Conservation (phyloP, 2,797 vertebrate genomes). For the Pangasius mekongensis region DNA sequence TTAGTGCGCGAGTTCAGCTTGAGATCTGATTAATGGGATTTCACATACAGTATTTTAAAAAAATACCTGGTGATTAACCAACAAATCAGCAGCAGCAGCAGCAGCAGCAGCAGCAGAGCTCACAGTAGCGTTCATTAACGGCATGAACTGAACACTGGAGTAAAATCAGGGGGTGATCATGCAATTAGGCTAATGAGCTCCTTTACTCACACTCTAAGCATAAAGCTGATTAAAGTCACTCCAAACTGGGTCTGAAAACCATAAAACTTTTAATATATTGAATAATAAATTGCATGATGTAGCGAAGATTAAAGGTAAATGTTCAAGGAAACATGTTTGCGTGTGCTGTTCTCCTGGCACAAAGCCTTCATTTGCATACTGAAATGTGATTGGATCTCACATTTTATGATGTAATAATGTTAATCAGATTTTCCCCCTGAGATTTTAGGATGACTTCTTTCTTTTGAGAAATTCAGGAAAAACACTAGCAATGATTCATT, state of each 20-base stretch:
- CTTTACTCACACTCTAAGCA: neutral
- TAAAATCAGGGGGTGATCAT: neutral
- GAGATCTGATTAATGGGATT: slow-evolving; percentile 1
- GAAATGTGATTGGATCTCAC: neutral
- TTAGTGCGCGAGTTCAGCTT: neutral
- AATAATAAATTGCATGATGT: too few species aligned
- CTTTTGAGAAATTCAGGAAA: neutral
- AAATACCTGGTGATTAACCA: neutral
- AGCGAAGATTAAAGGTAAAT: neutral
- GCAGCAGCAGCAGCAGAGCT: neutral
- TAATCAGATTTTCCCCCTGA: neutral
- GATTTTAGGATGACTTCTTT: neutral
- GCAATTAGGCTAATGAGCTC: neutral
- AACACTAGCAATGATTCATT: neutral
- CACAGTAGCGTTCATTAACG: too few species aligned
- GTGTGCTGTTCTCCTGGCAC: neutral
- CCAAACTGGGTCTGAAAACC: neutral
- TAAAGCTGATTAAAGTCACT: slow-evolving; percentile 11
- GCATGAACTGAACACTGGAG: slow-evolving; percentile 2
- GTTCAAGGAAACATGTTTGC: neutral
- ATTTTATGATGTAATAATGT: neutral
- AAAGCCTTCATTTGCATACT: neutral
- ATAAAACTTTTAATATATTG: neutral
- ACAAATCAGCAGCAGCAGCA: neutral
- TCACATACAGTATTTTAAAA: neutral